These are phyloP conservation scores for Drosophila longiperda DNA, from an alignment of 2,888 invertebrate species.

Conservation along the genomic window DNA sequence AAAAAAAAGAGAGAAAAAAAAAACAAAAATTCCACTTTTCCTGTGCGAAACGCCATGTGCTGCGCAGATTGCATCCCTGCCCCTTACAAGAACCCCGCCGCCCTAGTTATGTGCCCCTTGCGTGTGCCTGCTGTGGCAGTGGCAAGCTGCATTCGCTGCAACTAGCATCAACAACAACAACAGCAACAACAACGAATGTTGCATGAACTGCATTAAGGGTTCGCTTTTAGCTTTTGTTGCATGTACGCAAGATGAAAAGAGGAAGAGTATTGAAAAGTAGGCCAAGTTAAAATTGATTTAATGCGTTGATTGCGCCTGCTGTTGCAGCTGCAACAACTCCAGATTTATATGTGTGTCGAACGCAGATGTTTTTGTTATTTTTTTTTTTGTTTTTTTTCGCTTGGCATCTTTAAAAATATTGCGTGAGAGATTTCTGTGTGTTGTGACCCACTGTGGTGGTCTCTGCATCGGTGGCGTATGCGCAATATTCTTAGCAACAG, in stretches of 20 bases:
- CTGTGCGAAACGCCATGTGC: constrained; percentile 40
- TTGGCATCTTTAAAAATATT: constrained; percentile 37
- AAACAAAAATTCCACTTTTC: neutral
- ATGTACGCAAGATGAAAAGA: constrained; percentile 6
- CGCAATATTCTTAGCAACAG: constrained; percentile 33
- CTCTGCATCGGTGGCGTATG: constrained; percentile 52
- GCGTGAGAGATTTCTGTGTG: constrained; percentile 30
- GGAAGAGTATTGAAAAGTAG: constrained; percentile 63
- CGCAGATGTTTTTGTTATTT: constrained; percentile 52
- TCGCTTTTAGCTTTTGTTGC: constrained; percentile 27
- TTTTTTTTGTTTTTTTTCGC: constrained; percentile 7
- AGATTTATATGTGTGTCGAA: constrained; percentile 59
- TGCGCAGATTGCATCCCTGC: constrained; percentile 52
- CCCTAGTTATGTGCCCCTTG: neutral
- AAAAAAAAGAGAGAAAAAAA: neutral
- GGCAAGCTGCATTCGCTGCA: constrained; percentile 57
- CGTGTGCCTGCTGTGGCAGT: constrained; percentile 43
- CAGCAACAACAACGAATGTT: constrained; percentile 18
- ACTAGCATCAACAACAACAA: constrained; percentile 13
- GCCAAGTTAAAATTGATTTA: constrained; percentile 83
- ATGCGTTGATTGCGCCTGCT: constrained; percentile 69
- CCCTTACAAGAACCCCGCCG: neutral
- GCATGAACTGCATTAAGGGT: constrained; percentile 57
- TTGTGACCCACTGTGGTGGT: constrained; percentile 13
- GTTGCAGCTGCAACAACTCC: constrained; percentile 53